These are phyloP conservation scores for Ridgeia piscesae DNA, from an alignment of 1,140 invertebrate genomes.

Conservation along the genomic window DNA sequence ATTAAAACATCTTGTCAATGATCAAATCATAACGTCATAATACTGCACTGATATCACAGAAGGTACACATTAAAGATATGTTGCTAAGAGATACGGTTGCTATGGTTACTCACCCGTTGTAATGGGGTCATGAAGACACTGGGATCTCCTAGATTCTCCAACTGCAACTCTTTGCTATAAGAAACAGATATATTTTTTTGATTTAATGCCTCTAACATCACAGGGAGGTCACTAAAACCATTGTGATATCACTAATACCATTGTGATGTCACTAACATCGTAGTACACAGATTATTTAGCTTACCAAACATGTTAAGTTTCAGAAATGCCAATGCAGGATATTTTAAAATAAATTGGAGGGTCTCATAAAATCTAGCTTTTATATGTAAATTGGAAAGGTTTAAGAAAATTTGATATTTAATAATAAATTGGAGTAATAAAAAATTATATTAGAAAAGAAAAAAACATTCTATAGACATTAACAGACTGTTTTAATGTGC, in stretches of 20 bases:
- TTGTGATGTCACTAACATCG: not conserved
- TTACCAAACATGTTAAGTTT: too few species aligned
- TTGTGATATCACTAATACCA: not conserved
- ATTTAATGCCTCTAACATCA: too few species aligned
- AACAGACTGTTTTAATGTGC: too few species aligned
- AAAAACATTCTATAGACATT: too few species aligned
- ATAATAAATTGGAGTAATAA: too few species aligned
- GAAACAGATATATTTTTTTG: not conserved
- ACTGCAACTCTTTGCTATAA: slow-evolving; percentile 73
- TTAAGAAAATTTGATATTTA: too few species aligned
- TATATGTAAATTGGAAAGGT: too few species aligned
- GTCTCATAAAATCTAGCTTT: too few species aligned
- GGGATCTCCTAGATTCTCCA: slow-evolving; percentile 76
- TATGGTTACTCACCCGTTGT: slow-evolving; percentile 64
- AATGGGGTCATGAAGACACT: slow-evolving; percentile 78
- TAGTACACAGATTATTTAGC: too few species aligned
- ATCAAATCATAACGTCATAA: not conserved
- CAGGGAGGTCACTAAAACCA: not conserved
- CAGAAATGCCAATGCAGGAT: too few species aligned
- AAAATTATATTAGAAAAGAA: too few species aligned
- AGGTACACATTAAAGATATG: not conserved
- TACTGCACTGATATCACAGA: not conserved
- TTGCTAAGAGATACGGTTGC: slow-evolving; percentile 14
- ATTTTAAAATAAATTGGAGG: too few species aligned
- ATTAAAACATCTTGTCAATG: not conserved